Conservation (phyloP, 1,140 invertebrate genomes). For the Drosophila saltans region DNA sequence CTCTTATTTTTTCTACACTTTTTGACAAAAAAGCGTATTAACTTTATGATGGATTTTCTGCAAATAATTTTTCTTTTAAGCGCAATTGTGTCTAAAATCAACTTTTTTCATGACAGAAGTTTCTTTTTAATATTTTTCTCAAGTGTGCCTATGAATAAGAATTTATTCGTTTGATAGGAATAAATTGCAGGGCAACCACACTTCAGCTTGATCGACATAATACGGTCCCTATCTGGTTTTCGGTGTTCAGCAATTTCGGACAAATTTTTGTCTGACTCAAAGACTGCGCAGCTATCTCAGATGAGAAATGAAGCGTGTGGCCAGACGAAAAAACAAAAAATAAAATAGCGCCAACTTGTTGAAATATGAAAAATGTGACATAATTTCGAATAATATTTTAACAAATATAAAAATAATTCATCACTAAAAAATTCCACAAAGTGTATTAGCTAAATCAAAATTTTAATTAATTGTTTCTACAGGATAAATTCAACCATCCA, state of each 20-base stretch:
- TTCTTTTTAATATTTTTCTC: too few relatives aligned
- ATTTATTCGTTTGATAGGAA: too few relatives aligned
- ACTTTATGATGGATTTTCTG: not conserved
- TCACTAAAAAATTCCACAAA: not conserved
- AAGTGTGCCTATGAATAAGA: too few relatives aligned
- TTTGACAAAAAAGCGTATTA: not conserved
- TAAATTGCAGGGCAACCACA: not conserved
- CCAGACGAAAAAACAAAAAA: not conserved
- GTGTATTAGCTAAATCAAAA: too few relatives aligned
- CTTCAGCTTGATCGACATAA: not conserved
- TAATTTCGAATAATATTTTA: not conserved
- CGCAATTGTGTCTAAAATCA: too few relatives aligned
- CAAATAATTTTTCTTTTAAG: too few relatives aligned
- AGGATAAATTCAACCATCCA: not conserved
- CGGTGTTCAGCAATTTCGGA: not conserved
- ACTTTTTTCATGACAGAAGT: too few relatives aligned
- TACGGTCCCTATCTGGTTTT: not conserved
- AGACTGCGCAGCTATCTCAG: not conserved
- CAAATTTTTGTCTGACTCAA: constrained; percentile 1
- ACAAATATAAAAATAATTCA: not conserved
- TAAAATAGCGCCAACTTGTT: not conserved
- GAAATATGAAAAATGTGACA: too few relatives aligned
- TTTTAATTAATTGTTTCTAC: not conserved
- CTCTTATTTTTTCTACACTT: not conserved
- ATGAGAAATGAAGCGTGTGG: constrained; percentile 5